Evolutionary conservation across 1,140 invertebrate species (phyloP).

Genomic region (Drosophila miranda): DNA sequence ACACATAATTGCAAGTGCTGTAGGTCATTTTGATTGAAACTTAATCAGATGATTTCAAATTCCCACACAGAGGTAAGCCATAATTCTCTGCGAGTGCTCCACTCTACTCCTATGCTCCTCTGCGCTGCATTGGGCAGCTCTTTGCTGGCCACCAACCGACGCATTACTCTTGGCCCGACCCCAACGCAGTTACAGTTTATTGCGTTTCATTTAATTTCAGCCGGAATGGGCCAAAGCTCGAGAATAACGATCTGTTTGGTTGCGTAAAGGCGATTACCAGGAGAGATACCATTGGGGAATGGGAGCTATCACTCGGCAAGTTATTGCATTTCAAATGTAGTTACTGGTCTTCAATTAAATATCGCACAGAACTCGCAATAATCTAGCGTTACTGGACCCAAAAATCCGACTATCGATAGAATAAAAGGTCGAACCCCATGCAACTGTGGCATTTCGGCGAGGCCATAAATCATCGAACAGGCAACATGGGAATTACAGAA

Average conservation of each 20-base stretch:
- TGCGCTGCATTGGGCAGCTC: not conserved
- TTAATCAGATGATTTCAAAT: too few relatives aligned
- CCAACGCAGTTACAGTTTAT: slow-evolving; percentile 45
- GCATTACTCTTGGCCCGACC: slow-evolving; percentile 40
- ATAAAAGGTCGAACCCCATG: not conserved
- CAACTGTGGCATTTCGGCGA: slow-evolving; percentile 22
- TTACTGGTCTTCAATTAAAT: slow-evolving; percentile 51
- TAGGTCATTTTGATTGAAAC: too few relatives aligned
- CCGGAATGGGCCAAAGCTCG: slow-evolving; percentile 28
- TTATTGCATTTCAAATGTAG: slow-evolving; percentile 59
- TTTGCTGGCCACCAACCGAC: slow-evolving; percentile 10
- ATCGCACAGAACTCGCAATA: slow-evolving; percentile 23
- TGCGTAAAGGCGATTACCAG: slow-evolving; percentile 40
- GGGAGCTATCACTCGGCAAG: slow-evolving; percentile 9
- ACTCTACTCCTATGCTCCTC: too few relatives aligned
- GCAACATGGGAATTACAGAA: slow-evolving; percentile 21
- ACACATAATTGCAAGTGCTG: too few relatives aligned
- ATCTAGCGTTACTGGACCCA: too few relatives aligned
- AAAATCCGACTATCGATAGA: not conserved
- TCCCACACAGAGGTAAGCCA: too few relatives aligned
- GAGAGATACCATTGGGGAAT: slow-evolving; percentile 21
- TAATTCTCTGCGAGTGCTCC: too few relatives aligned
- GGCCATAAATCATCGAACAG: slow-evolving; percentile 44
- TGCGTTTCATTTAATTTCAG: slow-evolving; percentile 66
- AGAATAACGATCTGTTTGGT: slow-evolving; percentile 63